Evolutionary conservation across 2,113 vertebrate species (phyloP).

Genomic region (Leuciscus idus): DNA sequence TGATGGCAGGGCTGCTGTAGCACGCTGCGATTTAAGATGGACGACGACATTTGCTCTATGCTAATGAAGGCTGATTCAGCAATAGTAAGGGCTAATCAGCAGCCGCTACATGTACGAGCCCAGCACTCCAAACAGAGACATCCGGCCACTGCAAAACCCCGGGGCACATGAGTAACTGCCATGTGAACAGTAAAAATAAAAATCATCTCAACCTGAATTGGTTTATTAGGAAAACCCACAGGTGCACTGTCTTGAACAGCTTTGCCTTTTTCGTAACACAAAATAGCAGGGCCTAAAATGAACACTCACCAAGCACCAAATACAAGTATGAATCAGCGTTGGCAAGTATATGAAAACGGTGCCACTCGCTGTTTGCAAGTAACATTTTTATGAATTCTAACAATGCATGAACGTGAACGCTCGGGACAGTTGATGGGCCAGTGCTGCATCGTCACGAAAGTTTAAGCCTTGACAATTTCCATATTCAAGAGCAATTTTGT

Average conservation of each 20-base stretch:
- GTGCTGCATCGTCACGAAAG: no score
- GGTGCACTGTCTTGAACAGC: no score
- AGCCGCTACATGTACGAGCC: constrained; percentile 72
- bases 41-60: constrained; percentile 75
- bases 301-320: no score
- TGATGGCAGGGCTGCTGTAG: constrained; percentile 3
- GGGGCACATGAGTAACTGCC: background rate
- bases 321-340: no score
- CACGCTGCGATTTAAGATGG: constrained; percentile 22
- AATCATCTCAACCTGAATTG: background rate
- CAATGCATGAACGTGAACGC: no score
- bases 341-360: no score
- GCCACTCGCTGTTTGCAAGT: no score
- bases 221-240: constrained; percentile 1
- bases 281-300: background rate
- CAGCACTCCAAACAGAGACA: constrained; percentile 64
- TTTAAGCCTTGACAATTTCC: no score
- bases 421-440: no score
- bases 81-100: constrained; percentile 77
- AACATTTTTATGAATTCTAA: no score
- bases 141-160: constrained; percentile 49
- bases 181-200: background rate
- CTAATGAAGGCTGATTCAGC: constrained; percentile 83
- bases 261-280: background rate
- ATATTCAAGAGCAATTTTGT: no score